phyloP scores from a whole-genome alignment of 2,888 invertebrate species.

The Drosophila gaucha region DNA sequence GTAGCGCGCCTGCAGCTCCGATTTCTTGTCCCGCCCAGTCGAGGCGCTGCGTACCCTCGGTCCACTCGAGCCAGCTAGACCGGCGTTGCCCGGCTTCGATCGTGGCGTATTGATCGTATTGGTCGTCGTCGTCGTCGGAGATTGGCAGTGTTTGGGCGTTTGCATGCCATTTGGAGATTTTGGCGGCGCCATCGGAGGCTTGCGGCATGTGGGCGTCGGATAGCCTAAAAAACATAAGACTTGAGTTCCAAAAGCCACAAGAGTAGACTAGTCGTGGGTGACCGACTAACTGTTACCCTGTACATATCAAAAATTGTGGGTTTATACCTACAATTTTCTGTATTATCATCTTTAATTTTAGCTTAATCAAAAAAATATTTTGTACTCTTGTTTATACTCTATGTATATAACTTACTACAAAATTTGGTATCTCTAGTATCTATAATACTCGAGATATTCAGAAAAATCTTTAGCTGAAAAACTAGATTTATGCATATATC shows the following conservation, averaged over 20 bases:
- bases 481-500: no score
- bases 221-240: constrained; percentile 35
- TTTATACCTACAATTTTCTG: no score
- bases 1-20: constrained; percentile 95
- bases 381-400: no score
- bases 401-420: no score
- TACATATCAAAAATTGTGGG: no score
- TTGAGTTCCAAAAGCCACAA: background rate
- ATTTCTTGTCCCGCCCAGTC: constrained; percentile 93
- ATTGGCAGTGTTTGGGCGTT: constrained; percentile 70
- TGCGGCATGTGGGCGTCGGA: constrained; percentile 62
- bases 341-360: no score
- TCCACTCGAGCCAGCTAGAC: constrained; percentile 72
- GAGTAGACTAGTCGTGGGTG: no score
- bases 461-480: no score
- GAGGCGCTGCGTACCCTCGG: constrained; percentile 92
- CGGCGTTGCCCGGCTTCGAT: constrained; percentile 12
- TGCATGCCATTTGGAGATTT: constrained; percentile 75
- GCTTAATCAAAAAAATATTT: no score
- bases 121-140: constrained; percentile 39
- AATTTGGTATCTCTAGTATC: no score
- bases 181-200: constrained; percentile 78
- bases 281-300: background rate
- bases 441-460: no score
- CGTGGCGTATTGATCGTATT: constrained; percentile 1